Conservation (phyloP, 2,888 invertebrate species). For the Didymodactylos carnosus region DNA sequence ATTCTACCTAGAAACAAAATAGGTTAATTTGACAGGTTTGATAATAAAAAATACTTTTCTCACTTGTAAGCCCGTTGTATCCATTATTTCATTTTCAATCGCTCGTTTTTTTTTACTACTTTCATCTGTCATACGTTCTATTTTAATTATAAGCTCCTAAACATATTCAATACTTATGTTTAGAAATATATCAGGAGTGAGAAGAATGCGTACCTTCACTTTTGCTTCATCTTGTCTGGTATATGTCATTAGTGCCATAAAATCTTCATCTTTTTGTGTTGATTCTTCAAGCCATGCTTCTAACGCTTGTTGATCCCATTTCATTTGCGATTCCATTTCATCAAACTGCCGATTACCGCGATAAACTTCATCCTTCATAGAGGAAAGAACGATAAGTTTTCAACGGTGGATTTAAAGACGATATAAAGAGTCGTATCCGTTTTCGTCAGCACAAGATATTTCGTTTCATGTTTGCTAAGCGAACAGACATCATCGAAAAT, state of each 20-base stretch:
- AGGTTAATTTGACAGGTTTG: neutral
- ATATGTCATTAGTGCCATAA: slow-evolving; percentile 33
- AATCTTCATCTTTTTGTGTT: slow-evolving; percentile 33
- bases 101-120: slow-evolving; percentile 22
- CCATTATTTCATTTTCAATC: slow-evolving; percentile 30
- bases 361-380: slow-evolving; percentile 31
- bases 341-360: slow-evolving; percentile 30
- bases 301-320: slow-evolving; percentile 34
- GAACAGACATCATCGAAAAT: too few relatives aligned
- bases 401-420: too few relatives aligned
- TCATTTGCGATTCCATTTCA: slow-evolving; percentile 33
- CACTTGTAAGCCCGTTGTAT: slow-evolving; percentile 31
- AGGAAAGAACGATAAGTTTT: neutral
- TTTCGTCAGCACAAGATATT: too few relatives aligned
- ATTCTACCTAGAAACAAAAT: slow-evolving; percentile 22
- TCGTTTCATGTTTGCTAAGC: too few relatives aligned
- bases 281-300: slow-evolving; percentile 35
- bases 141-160: slow-evolving; percentile 30
- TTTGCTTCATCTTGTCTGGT: slow-evolving; percentile 33
- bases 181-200: too few relatives aligned
- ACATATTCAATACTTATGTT: neutral
- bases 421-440: too few relatives aligned
- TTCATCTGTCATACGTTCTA: slow-evolving; percentile 30
- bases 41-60: neutral
- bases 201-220: slow-evolving; percentile 23